Conservation (phyloP, 2,113 vertebrate genomes). For the Lagopus leucura region DNA sequence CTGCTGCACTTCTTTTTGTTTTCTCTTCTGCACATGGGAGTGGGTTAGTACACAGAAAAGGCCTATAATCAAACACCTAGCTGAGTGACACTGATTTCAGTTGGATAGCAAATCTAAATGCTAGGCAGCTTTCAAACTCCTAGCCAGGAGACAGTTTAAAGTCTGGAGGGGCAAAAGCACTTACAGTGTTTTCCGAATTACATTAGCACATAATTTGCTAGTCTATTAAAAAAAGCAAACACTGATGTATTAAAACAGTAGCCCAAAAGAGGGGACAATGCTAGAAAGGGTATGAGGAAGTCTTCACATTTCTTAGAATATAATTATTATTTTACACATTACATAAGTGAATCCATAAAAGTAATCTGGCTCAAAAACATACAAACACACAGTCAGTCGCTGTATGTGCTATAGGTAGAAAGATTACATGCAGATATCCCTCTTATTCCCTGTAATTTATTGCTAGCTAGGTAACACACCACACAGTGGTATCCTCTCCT, state of each 20-base stretch:
- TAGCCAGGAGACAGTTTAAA: not conserved
- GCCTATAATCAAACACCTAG: not conserved
- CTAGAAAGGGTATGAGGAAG: not conserved
- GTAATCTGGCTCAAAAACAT: not conserved
- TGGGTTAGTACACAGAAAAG: not conserved
- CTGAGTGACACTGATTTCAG: not conserved
- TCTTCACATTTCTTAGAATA: not conserved
- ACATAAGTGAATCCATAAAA: not conserved
- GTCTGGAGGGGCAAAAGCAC: not conserved
- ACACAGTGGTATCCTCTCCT: not conserved
- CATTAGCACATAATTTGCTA: not conserved
- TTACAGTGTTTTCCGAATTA: not conserved
- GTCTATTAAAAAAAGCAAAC: not conserved
- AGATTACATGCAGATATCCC: not conserved
- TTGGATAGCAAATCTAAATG: not conserved
- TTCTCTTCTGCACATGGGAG: not conserved
- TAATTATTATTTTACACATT: fast-evolving
- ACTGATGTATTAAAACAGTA: not conserved
- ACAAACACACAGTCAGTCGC: fast-evolving
- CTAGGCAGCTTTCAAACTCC: not conserved
- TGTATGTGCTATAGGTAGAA: not conserved
- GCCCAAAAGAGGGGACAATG: not conserved
- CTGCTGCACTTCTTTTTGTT: not conserved
- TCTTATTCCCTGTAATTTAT: not conserved
- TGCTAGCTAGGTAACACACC: not conserved